Conservation (phyloP, 2,113 vertebrate genomes). For the Tautogolabrus adspersus region DNA sequence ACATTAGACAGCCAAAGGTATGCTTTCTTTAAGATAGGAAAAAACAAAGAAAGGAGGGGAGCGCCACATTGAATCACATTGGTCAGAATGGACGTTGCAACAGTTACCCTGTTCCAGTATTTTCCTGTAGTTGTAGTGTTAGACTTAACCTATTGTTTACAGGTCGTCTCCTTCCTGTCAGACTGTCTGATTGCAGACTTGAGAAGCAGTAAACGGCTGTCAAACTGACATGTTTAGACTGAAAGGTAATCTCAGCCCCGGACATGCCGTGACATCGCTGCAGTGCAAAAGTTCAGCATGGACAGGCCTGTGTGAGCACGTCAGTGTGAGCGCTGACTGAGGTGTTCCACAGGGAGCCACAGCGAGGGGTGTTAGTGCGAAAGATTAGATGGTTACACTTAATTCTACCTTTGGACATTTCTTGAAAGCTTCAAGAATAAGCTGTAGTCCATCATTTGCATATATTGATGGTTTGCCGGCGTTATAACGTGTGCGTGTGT, state of each 20-base stretch:
- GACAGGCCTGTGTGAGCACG: conserved; percentile 17
- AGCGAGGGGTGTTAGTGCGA: neutral
- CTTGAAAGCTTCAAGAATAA: neutral
- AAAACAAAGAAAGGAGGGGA: too few relatives aligned
- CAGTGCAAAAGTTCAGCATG: neutral
- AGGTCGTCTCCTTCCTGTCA: conserved; percentile 18
- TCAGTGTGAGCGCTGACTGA: conserved; percentile 1
- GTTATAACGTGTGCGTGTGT: neutral
- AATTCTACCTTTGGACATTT: neutral
- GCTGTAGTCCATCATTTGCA: neutral
- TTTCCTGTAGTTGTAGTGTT: too few relatives aligned
- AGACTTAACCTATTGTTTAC: conserved; percentile 10
- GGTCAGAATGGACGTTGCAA: too few relatives aligned
- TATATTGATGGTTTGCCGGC: neutral
- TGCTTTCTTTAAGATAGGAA: neutral
- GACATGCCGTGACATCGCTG: neutral
- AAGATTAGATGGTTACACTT: neutral
- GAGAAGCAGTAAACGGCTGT: neutral
- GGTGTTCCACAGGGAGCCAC: neutral
- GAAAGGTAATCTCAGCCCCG: neutral
- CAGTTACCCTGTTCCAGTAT: too few relatives aligned
- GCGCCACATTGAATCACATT: too few relatives aligned
- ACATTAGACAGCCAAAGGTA: too few relatives aligned
- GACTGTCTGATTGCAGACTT: neutral
- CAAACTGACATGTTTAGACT: neutral